phyloP scores from a whole-genome alignment of 2,797 vertebrate species.

The Valencia hispanica region DNA sequence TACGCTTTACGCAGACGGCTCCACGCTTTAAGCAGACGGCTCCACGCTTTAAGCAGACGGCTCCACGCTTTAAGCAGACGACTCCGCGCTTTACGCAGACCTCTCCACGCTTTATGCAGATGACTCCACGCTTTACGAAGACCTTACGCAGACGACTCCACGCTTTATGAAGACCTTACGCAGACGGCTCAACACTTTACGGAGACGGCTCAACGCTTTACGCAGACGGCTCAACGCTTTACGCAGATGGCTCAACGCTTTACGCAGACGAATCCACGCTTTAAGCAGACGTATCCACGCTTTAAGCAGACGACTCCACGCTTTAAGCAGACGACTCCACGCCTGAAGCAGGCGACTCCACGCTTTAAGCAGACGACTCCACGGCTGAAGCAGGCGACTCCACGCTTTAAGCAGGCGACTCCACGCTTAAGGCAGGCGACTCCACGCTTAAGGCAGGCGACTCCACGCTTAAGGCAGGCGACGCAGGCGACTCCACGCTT shows the following conservation, averaged over 20 bases:
- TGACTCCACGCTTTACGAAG: neutral
- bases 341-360: slow-evolving; percentile 3
- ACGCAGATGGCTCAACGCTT: neutral
- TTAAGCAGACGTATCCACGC: neutral
- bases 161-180: too few species aligned
- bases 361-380: too few species aligned
- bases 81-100: too few species aligned
- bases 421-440: neutral
- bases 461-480: neutral
- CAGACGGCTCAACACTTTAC: neutral
- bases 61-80: slow-evolving; percentile 9
- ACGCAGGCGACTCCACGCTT: neutral
- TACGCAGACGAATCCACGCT: neutral
- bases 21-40: too few species aligned
- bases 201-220: neutral
- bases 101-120: too few species aligned
- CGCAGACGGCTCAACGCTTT: neutral
- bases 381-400: too few species aligned
- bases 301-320: neutral
- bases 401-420: neutral
- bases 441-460: neutral
- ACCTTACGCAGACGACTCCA: neutral
- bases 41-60: too few species aligned
- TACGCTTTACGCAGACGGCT: too few species aligned
- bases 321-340: neutral